Base-by-base conservation (phyloP, 2,888 invertebrate genomes). In the Caenorhabditis doughertyi region DNA sequence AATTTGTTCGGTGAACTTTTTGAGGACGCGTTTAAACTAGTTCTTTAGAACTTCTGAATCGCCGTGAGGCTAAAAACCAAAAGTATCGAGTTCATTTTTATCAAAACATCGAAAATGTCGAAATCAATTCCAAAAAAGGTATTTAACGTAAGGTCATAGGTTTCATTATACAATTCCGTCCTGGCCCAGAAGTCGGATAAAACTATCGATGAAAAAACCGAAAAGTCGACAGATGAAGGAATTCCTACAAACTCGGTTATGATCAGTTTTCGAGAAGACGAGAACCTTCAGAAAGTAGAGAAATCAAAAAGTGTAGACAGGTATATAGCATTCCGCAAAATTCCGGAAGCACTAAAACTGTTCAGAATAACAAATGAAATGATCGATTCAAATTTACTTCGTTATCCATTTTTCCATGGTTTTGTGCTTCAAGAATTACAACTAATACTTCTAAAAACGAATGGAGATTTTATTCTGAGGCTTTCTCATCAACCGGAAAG, bases 391-490 rank as follows among this genome's bases (percentile, higher is more conserved):
- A 53, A 74, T 64, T 27, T 81, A 9, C 23, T 65, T 2, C 44
- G 64, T 51, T 65, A 27, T 23, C 64, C 60, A 27, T 81, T 42
- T 74, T 81, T 60, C 27, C 81, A 81, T 27, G 81, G 81, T 7
- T 81, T 74, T 55, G 56, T 81, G 4, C 58, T 81, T n/a, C 81
- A 81, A 58, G 81, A 81, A 49, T 60, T 74, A 35, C 81, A 74
- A 47, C 35, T 62, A 32, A 74, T 81, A 44, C 53, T 81, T 5
- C 42, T 81, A 0, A 73, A 74, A 39, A 60, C 35, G 5, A 60
- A 47, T 18, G 81, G 81, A 11, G 81, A 81, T 56, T 81, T 56
- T 29, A 32, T 81, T 3, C 18, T 81, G 21, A 42, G 81, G 55
- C 13, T 81, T 32, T 81, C 81, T 16, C 73, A 73, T 73, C 73